phyloP scores from a whole-genome alignment of 2,797 vertebrate species.

The Halcyon smyrnensis region DNA sequence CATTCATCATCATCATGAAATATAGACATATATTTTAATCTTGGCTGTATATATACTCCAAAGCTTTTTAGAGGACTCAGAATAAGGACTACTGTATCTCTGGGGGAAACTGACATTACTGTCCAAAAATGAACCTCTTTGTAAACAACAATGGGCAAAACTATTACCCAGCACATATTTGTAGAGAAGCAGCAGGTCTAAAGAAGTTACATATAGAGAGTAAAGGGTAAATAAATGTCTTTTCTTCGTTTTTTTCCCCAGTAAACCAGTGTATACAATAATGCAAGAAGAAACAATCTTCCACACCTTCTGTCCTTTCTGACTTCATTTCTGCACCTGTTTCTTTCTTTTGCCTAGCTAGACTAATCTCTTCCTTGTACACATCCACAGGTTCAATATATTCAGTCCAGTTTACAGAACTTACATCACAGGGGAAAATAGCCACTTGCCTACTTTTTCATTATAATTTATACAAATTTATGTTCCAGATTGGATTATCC shows the following conservation, averaged over 20 bases:
- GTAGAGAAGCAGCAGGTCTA: not conserved
- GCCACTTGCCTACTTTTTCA: not conserved
- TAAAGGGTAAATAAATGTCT: not conserved
- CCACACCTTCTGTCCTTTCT: not conserved
- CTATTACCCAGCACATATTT: not conserved
- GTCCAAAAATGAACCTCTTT: not conserved
- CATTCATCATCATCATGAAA: not conserved
- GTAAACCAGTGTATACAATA: not conserved
- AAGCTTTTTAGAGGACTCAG: not conserved
- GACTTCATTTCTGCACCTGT: not conserved
- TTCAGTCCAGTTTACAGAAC: not conserved
- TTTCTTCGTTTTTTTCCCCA: not conserved
- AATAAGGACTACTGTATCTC: not conserved
- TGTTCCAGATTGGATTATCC: not conserved
- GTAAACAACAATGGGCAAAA: not conserved
- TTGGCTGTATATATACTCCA: not conserved
- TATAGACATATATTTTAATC: not conserved
- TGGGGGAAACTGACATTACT: not conserved
- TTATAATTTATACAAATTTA: not conserved
- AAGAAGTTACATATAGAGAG: not conserved
- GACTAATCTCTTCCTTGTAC: not conserved
- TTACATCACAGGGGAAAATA: not conserved
- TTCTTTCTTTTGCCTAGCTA: not conserved
- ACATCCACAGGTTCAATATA: not conserved
- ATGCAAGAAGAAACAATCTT: not conserved